Percentiles rank a stretch among this genome's conserved stretches.
These are phyloP conservation scores for Anthrax anthrax DNA, from an alignment of 2,888 invertebrate species.

Conservation along the genomic window DNA sequence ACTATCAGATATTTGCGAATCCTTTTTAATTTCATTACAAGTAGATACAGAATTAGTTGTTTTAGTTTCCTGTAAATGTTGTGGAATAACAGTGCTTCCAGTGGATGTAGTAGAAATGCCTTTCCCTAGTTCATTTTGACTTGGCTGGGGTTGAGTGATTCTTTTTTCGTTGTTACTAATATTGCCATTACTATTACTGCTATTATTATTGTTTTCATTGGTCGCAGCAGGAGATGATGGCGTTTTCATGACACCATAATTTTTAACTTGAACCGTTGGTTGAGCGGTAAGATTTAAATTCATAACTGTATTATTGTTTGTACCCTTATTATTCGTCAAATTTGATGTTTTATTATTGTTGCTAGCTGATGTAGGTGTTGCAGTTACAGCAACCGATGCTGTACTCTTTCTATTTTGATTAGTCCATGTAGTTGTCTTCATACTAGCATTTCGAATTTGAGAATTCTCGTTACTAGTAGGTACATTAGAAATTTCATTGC, in stretches of 20 bases:
- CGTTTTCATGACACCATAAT: slow-evolving; percentile 27
- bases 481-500: slow-evolving; percentile 1
- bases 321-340: slow-evolving; percentile 8
- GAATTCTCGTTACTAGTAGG: slow-evolving; percentile 1
- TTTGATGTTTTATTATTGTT: too few species aligned
- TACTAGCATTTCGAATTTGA: slow-evolving; percentile 8
- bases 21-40: neutral
- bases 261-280: slow-evolving; percentile 29
- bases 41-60: slow-evolving; percentile 2
- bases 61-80: slow-evolving; percentile 18
- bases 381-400: slow-evolving; percentile 31
- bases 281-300: slow-evolving; percentile 31
- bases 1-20: neutral
- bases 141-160: too few species aligned
- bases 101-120: slow-evolving; percentile 37
- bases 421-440: slow-evolving; percentile 35
- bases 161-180: too few species aligned
- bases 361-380: slow-evolving; percentile 34
- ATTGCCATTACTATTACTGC: neutral
- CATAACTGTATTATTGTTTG: slow-evolving; percentile 25
- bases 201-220: slow-evolving; percentile 1
- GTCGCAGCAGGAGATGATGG: slow-evolving; percentile 36
- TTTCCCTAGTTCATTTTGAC: slow-evolving; percentile 27
- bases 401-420: slow-evolving; percentile 36
- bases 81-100: slow-evolving; percentile 35